Evolutionary conservation across 1,140 invertebrate species (phyloP).

Genomic region (Antheraea pernyi): DNA sequence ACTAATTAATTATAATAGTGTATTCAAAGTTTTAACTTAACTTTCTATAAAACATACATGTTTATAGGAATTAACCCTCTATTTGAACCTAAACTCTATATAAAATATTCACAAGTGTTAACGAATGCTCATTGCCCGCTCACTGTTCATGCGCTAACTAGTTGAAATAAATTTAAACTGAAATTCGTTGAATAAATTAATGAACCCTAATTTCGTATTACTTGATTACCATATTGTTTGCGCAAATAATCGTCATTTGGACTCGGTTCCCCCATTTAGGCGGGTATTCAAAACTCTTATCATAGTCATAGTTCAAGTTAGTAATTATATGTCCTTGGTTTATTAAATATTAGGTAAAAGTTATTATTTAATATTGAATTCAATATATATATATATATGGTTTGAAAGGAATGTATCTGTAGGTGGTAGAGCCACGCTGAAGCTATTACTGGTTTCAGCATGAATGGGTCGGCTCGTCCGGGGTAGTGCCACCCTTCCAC

Average conservation of each 20-base stretch:
- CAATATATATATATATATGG: too few relatives aligned
- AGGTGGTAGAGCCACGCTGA: too few relatives aligned
- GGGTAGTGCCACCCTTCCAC: too few relatives aligned
- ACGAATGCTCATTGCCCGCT: background rate
- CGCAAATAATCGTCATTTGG: constrained; percentile 8
- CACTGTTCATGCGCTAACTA: constrained; percentile 19
- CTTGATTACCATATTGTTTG: constrained; percentile 24
- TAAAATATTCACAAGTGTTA: constrained; percentile 2
- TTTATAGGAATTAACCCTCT: background rate
- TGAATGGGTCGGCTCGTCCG: too few relatives aligned
- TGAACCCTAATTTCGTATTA: constrained; percentile 17
- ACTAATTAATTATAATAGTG: too few relatives aligned
- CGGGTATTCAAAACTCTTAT: background rate
- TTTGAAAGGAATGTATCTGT: too few relatives aligned
- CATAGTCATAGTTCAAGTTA: background rate
- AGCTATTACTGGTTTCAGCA: too few relatives aligned
- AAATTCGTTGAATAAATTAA: constrained; percentile 18
- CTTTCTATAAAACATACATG: background rate
- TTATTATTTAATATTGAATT: too few relatives aligned
- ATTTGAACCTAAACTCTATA: background rate
- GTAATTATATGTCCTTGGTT: too few relatives aligned
- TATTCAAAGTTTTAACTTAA: background rate
- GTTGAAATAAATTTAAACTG: constrained; percentile 21
- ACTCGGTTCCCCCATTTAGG: background rate
- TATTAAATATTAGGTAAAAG: too few relatives aligned